Percentiles rank a stretch among this genome's conserved stretches.
Conservation (phyloP, 2,113 vertebrate genomes). For the Tetrao urogallus region DNA sequence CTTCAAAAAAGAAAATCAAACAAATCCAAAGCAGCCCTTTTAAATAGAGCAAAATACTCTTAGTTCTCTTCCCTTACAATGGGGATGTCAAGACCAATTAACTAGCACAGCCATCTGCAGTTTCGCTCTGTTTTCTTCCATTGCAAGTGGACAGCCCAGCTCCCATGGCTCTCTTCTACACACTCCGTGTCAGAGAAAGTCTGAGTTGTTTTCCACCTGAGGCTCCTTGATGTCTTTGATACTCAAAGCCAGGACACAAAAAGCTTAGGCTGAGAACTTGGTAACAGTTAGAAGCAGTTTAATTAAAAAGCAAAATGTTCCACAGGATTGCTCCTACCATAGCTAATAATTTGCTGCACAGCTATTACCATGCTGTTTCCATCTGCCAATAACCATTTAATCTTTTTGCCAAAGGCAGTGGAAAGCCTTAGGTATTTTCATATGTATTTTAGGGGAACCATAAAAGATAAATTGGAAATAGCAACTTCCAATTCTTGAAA, state of each 20-base stretch:
- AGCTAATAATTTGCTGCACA: conserved; percentile 48
- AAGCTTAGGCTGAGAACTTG: conserved; percentile 5
- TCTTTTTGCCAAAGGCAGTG: conserved; percentile 40
- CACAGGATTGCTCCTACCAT: conserved; percentile 40
- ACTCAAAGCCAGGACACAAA: conserved; percentile 30
- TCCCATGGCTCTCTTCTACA: not conserved
- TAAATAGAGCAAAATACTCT: not conserved
- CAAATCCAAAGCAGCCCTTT: conserved; percentile 36
- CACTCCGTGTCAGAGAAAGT: not conserved
- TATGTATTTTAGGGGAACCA: not conserved
- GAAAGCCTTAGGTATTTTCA: conserved; percentile 20
- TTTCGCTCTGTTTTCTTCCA: conserved; percentile 28
- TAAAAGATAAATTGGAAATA: conserved; percentile 19
- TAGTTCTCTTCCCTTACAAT: conserved; percentile 38
- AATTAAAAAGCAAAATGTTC: conserved; percentile 50
- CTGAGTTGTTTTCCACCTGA: not conserved
- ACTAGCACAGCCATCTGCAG: conserved; percentile 3
- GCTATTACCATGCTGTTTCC: conserved; percentile 22
- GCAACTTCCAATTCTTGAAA: not conserved
- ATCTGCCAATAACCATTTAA: conserved; percentile 53
- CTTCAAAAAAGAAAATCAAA: not conserved
- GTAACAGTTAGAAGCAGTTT: conserved; percentile 22
- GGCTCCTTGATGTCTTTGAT: conserved; percentile 1
- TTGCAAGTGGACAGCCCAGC: conserved; percentile 29
- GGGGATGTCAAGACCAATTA: conserved; percentile 46